Evolutionary conservation across 2,888 invertebrate species (phyloP), one percentile per base, ranked within the genome.

Genomic region (Torymus texanus): DNA sequence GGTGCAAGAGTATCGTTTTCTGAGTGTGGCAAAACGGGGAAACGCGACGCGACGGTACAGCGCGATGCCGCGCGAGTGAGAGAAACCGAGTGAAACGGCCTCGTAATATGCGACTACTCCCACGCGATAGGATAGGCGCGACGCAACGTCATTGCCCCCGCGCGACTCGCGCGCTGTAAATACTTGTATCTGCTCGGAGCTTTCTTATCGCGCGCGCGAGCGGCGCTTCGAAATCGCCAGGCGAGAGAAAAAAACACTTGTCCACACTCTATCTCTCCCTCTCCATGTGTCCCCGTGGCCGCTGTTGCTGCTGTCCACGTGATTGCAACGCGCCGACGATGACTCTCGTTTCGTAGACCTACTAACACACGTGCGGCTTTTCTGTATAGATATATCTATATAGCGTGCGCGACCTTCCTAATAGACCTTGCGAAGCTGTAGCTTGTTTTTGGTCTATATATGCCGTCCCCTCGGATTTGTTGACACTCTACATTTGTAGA

Each of bases 61-160:
- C 73, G 73, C 73, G 55, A 29, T 29, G n/a, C 41, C 29, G 63
- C 62, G 29, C 63, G 62, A 29, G 13, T 62, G 55, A 55, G 55
- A 55, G n/a, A 16, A n/a, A 16, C n/a, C 62, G 56, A 51, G 12
- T 65, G 16, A 29, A 29, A 12, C 65, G 21, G 16, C 56, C 63
- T 56, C 68, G 59, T 50, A 61, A 63, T 59, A 65, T 24, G 41
- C 50, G 56, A 50, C 14, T 56, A 67, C 78, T 67, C 73, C 78
- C 73, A 78, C 73, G 67, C 62, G 41, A 63, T 29, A 12, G 0
- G 29, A 29, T 29, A 29, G 29, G 29, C 29, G 29, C 29, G 29
- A 29, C 4, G 29, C 29, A 4, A 29, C 29, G 29, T 29, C 29
- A 29, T 4, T 3, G 29, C 29, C 29, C 29, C 29, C 29, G 29